A percentile compares a stretch with the other conserved stretches of the same genome.
Conservation (phyloP, 2,113 vertebrate genomes). For the Odocoileus virginianus region DNA sequence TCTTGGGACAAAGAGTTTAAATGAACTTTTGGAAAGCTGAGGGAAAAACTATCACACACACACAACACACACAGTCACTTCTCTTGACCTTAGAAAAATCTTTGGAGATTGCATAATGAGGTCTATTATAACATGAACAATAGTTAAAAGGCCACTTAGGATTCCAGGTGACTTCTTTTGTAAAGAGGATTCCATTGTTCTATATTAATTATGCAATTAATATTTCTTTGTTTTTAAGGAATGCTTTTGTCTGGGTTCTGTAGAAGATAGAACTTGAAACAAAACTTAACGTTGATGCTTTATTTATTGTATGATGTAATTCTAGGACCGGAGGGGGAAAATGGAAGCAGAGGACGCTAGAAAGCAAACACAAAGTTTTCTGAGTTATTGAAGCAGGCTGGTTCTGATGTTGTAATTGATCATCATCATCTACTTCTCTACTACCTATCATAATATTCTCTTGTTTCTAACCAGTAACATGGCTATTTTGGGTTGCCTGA, state of each 20-base stretch:
- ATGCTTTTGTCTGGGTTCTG: not conserved
- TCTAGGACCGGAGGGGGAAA: not conserved
- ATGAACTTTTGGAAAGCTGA: not conserved
- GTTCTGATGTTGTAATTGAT: not conserved
- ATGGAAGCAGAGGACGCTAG: not conserved
- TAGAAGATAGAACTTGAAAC: not conserved
- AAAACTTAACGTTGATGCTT: not conserved
- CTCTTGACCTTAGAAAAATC: conserved; percentile 31
- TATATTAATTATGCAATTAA: not conserved
- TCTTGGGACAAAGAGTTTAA: not conserved
- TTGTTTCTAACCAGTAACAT: not conserved
- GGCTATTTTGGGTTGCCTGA: not conserved
- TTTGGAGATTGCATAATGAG: conserved; percentile 8
- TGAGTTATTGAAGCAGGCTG: not conserved
- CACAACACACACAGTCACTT: not conserved
- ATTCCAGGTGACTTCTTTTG: conserved; percentile 32
- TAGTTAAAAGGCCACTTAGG: conserved; percentile 14
- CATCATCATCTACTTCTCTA: not conserved
- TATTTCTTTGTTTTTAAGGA: not conserved
- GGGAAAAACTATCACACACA: not conserved
- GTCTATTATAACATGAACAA: not conserved
- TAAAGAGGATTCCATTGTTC: not conserved
- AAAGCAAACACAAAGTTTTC: not conserved
- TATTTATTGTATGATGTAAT: not conserved
- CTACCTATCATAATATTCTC: not conserved